Base-by-base conservation (phyloP, 2,888 invertebrate genomes). In the Oscheius myriophilus region DNA sequence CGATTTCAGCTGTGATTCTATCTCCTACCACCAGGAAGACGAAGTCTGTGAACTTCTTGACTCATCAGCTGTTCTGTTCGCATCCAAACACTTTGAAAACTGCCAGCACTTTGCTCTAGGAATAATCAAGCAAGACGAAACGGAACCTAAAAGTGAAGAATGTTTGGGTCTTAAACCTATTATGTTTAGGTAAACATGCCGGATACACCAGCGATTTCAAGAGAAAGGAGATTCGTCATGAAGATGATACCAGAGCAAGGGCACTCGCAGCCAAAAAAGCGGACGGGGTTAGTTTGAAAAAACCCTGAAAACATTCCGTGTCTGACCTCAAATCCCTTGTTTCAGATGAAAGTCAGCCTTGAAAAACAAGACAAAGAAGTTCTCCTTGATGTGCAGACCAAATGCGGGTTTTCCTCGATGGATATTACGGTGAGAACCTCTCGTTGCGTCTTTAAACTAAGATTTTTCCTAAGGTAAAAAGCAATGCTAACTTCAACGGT, bases 21-120 rank as follows among this genome's bases (percentile, higher is more conserved):
- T 65, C 21, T 55, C 65, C 6, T 65, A 46, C 49, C 26, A 55
- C 25, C 16, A n/a, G 1, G 45, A 65, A 12, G 23, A 26, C 14
- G 51, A 55, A 39, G 21, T 57, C 14, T 65, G 65, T 18, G 51
- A 65, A 45, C 39, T 65, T 11, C 65, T 65, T 2, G 57, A 65
- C 25, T 49, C 61, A 26, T 49, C 61, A n/a, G 18, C 61, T 12
- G 39, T n/a, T 11, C 18, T 49, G 16, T 26, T 33, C 1, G 11
- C 46, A 11, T n/a, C 18, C 14, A 61, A 26, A 9, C 25, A 33
- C 6, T 14, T 16, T 18, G 26, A 9, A n/a, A 16, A 54, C n/a
- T 65, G 65, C 25, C 65, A 18, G n/a, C 65, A 65, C n/a, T 65
- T 65, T 25, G 25, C 55, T 21, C 43, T 65, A 7, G 42, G 42